Evolutionary conservation across 2,888 invertebrate genomes (phyloP), one percentile per base, ranked within the genome.

Genomic region (Invenusta paracnida): DNA sequence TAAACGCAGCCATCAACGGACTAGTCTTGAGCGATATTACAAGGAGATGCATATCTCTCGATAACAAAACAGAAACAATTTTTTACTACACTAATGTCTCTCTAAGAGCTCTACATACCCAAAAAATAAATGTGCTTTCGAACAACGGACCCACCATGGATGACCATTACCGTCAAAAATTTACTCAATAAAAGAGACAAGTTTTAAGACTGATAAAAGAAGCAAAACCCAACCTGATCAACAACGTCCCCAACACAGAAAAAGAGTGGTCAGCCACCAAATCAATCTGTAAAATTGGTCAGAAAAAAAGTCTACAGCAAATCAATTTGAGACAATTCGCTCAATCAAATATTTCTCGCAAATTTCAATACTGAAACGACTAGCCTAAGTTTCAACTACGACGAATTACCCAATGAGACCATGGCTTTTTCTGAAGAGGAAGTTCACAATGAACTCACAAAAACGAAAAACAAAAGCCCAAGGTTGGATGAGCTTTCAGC

Each of bases 401-500:
- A 73, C 23, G 73, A 73, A 13, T 23, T 73, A 73, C 73, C 73
- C 5, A 73, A 73, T 25, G 23, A 73, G 73, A 73, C 73, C 73
- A 73, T 73, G 23, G 23, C 73, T 5, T 73, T 73, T 23, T 13
- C 73, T 73, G 73, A 73, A 73, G 73, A 73, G 27, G 73, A 73
- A 73, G 73, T 73, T 25, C 27, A 25, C 73, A 73, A 73, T 13
- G 73, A 73, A 73, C 82, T 82, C 29, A 29, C 5, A 82, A 82
- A 82, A 5, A 82, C 82, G 1, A 82, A 82, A 30, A 82, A 82
- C 17, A 82, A 82, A 30, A 82, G 82, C 28, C 82, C 82, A 30
- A 29, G 82, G 5, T 29, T 30, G 28, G 82, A 82, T 13, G 82
- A 30, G 5, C 13, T 82, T 29, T 29, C 82, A 30, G 17, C 29